Conservation (phyloP, 2,888 invertebrate genomes). For the Pristionchus entomophagus region DNA sequence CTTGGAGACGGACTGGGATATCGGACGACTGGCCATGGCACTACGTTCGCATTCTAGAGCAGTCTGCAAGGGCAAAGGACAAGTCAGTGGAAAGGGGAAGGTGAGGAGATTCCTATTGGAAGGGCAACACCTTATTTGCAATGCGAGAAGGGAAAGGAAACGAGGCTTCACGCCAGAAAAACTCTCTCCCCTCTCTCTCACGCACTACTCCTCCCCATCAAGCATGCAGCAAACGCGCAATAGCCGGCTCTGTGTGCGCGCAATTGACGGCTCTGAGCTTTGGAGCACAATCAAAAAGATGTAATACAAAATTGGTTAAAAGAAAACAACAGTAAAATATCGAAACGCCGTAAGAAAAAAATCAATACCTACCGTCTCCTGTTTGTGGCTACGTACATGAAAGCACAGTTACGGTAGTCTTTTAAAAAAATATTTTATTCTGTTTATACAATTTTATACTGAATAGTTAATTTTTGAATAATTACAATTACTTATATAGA, state of each 20-base stretch:
- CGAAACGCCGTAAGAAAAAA: background rate
- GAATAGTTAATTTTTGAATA: no score
- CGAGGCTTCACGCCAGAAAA: constrained; percentile 10
- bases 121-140: constrained; percentile 26
- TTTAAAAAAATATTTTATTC: background rate
- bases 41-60: constrained; percentile 34
- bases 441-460: no score
- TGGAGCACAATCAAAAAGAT: background rate
- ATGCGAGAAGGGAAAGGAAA: constrained; percentile 42
- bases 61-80: background rate
- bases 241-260: background rate
- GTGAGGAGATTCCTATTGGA: background rate
- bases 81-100: background rate
- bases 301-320: background rate
- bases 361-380: no score
- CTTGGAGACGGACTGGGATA: constrained; percentile 55
- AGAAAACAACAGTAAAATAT: no score
- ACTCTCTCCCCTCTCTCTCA: no score
- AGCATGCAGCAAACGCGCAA: background rate
- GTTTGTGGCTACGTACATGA: no score
- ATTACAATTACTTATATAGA: background rate
- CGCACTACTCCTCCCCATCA: background rate
- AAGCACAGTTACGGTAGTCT: background rate
- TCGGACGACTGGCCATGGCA: constrained; percentile 50
- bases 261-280: background rate